Percentiles rank a stretch among this genome's conserved stretches.
These are phyloP conservation scores for Eutrigla gurnardus DNA, from an alignment of 2,797 vertebrate species.

Conservation along the genomic window DNA sequence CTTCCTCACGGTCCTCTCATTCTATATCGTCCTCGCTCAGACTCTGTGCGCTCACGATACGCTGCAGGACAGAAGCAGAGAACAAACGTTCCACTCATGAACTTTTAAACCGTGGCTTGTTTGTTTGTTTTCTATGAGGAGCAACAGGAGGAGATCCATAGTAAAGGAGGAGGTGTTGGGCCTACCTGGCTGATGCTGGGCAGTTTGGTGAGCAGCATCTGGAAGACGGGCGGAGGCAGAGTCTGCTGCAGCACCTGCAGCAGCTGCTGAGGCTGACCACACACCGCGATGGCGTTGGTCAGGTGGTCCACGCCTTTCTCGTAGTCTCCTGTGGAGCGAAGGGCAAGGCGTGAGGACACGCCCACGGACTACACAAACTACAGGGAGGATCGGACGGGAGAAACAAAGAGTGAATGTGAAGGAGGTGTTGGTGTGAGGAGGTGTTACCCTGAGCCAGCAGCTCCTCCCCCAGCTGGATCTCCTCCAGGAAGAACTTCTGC, in stretches of 20 bases:
- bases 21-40: slow-evolving; percentile 97
- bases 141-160: background rate
- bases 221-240: slow-evolving; percentile 95
- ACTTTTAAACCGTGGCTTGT: background rate
- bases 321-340: slow-evolving; percentile 87
- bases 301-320: slow-evolving; percentile 97
- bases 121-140: background rate
- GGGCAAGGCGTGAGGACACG: background rate
- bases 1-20: slow-evolving; percentile 64
- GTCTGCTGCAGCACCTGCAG: slow-evolving; percentile 97
- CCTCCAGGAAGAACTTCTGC: slow-evolving; percentile 98
- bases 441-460: slow-evolving; percentile 91
- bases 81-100: background rate
- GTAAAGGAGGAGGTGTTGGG: background rate
- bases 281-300: slow-evolving; percentile 97
- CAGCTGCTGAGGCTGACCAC: slow-evolving; percentile 96
- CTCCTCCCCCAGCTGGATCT: slow-evolving; percentile 97
- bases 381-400: background rate
- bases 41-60: slow-evolving; percentile 94
- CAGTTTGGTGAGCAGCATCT: slow-evolving; percentile 97
- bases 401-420: background rate
- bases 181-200: slow-evolving; percentile 89
- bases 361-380: background rate
- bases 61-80: slow-evolving; percentile 78
- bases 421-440: background rate